Base-by-base conservation (phyloP, 2,113 vertebrate species). In the Gymnorhina tibicen region DNA sequence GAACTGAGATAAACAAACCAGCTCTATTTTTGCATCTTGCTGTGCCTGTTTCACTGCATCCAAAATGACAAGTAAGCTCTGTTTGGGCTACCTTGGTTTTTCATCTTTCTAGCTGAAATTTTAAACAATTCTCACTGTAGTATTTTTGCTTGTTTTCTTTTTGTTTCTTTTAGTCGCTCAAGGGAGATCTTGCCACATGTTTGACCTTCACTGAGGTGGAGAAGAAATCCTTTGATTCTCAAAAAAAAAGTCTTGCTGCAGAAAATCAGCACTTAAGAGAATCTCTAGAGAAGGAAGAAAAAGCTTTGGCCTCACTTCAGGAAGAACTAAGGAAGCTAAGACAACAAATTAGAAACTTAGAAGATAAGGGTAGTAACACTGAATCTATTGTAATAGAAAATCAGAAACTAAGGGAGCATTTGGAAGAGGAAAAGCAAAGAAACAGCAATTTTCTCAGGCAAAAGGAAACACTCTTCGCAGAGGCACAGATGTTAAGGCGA, bases 251-350 rank as follows among this genome's bases (percentile, higher is more conserved):
- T 62, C 96, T 99, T 86, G 96, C 97, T 62, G 96, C 91, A 59
- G 99, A 99, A 97, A 99, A 99, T 96, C 97, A 98, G 87, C 97
- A 97, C 66, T 96, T 99, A 95, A 98, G 98, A 95, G 97, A 89
- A 72, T 98, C 98, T 46, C 96, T 99, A 83, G 98, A 99, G 83
- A 98, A 96, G 18, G 98, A 99, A 95, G 99, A 99, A 93, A 98
- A 97, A 85, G 98, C 98, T 14, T 90, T 99, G 67, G 98, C 97
- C 18, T 87, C 95, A 16, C 96, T 99, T 78, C 98, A 98, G 95
- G 98, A 99, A 83, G 99, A 99, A 95, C 96, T 99, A 94, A 96
- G 97, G 58, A 98, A 97, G 82, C 94, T 99, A 79, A 98, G 97
- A 88, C 98, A 98, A 47, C 98, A 99, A 93, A 98, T 99, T 11